These are phyloP conservation scores for Chironomus tepperi DNA, from an alignment of 1,140 invertebrate species.

Conservation along the genomic window DNA sequence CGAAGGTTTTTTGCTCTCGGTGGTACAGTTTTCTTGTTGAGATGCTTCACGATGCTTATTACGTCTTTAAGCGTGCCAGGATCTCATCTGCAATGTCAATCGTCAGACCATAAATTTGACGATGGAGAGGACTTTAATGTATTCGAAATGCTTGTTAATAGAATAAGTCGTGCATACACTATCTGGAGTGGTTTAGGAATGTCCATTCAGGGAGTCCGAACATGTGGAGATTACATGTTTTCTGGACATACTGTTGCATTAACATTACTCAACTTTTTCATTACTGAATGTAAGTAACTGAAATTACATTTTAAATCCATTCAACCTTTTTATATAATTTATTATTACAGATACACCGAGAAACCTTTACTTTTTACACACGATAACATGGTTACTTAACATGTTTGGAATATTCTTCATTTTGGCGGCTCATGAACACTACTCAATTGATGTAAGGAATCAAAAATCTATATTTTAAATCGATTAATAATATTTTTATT, in stretches of 20 bases:
- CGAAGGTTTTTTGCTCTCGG: constrained; percentile 79
- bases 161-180: constrained; percentile 67
- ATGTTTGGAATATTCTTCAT: constrained; percentile 99
- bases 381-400: constrained; percentile 94
- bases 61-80: constrained; percentile 97
- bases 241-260: constrained; percentile 95
- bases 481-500: too few species aligned
- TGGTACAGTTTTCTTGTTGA: constrained; percentile 91
- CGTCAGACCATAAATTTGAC: constrained; percentile 55
- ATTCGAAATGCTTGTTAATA: constrained; percentile 30
- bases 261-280: constrained; percentile 98
- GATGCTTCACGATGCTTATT: constrained; percentile 98
- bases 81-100: constrained; percentile 87
- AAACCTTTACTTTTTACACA: constrained; percentile 86
- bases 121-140: constrained; percentile 30
- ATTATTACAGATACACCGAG: constrained; percentile 81
- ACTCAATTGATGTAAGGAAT: constrained; percentile 74
- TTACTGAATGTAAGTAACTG: constrained; percentile 91
- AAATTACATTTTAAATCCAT: background rate
- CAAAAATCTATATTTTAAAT: background rate
- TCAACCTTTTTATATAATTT: constrained; percentile 28
- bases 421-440: constrained; percentile 97
- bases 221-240: constrained; percentile 99
- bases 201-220: constrained; percentile 94
- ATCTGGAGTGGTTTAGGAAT: constrained; percentile 96